Evolutionary conservation across 23 tunicate species (phyloP), one percentile per base, ranked within the genome.

Genomic region (Halocynthia roretzi): DNA sequence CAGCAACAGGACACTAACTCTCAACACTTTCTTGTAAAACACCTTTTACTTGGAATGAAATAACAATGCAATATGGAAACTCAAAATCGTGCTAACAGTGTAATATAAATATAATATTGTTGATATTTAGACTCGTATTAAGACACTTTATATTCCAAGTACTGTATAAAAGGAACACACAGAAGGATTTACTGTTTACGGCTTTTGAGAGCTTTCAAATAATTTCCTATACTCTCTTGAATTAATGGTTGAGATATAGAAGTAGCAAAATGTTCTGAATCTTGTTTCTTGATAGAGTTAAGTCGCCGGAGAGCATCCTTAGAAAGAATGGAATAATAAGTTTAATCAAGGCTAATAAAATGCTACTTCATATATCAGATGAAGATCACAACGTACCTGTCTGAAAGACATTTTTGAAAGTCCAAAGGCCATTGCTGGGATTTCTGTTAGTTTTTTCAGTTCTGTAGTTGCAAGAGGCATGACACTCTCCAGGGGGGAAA

Each of bases 161-260:
- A 31, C 44, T 4, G 44, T 31, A 31, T 31, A 31, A 31, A 4
- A 31, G 1, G 4, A 31, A 31, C 44, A 31, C 44, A 31, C 44
- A 31, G 44, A 31, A 31, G 44, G 44, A 31, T 31, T 31, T 80
- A 70, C n/a, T 81, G 71, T 56, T 83, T 83, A 67, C 61, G 71
- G 22, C 67, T 51, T 61, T 90, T 90, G 22, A 90, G 65, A 7
- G 49, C 52, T 61, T 85, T 56, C 70, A 90, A 58, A 67, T 90
- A 90, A 17, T 51, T 54, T 12, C 84, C 96, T 44, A 90, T 54
- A 8, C 72, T 82, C 23, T 70, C 64, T 72, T 90, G 96, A 5
- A 81, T 70, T 17, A 48, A 6, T 8, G 96, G 86, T 58, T 76
- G 60, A 56, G 71, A 72, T 7, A 80, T 67, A 7, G 85, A 69